Conservation (phyloP, 2,888 invertebrate species). For the Lasioglossum vierecki region DNA sequence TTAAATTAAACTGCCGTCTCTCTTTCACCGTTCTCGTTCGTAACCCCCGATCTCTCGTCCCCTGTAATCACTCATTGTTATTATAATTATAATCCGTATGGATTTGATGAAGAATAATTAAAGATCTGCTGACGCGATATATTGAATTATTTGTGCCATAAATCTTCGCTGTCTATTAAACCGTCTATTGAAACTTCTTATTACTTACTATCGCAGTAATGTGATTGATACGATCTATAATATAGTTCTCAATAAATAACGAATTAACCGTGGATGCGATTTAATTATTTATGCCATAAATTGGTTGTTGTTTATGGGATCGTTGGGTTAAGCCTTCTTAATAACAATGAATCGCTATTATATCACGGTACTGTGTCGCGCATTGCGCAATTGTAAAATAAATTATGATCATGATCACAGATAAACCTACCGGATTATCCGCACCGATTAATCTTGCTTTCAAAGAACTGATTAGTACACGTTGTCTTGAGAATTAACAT, state of each 20-base stretch:
- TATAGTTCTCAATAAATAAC: neutral
- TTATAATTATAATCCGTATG: neutral
- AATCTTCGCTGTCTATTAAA: neutral
- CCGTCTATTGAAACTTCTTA: neutral
- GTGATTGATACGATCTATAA: neutral
- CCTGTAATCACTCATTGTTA: neutral
- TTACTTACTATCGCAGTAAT: neutral
- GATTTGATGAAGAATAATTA: neutral
- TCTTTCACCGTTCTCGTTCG: neutral
- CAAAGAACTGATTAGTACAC: constrained; percentile 23
- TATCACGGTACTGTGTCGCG: neutral
- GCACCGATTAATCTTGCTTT: constrained; percentile 18
- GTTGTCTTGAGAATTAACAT: neutral
- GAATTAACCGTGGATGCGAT: neutral
- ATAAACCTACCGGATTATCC: constrained; percentile 15
- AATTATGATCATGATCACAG: constrained; percentile 16
- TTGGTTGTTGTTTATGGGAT: neutral
- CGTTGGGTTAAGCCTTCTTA: neutral
- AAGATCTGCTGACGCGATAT: neutral
- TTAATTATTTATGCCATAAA: neutral
- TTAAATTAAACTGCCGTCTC: neutral
- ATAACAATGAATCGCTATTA: neutral
- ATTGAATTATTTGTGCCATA: neutral
- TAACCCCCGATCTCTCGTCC: neutral
- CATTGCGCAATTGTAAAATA: constrained; percentile 23